phyloP scores from a whole-genome alignment of 92 coral and sea anemone genomes.

The Porites lobata region DNA sequence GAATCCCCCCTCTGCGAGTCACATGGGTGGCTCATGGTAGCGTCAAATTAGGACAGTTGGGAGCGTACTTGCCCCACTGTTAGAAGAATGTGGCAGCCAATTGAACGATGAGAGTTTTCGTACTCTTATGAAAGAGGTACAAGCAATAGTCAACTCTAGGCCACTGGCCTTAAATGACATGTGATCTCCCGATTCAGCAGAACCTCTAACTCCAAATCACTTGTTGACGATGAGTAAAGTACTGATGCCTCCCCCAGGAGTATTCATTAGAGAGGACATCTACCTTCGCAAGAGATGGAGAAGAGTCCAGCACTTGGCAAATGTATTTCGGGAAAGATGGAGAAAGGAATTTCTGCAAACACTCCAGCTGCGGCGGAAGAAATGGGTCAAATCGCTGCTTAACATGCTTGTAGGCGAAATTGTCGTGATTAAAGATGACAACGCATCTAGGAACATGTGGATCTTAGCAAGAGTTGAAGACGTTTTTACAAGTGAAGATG shows the following conservation, averaged over 20 bases:
- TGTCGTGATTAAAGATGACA: background rate
- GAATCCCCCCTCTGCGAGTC: too few relatives aligned
- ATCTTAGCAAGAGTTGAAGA: background rate
- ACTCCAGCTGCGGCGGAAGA: slow-evolving; percentile 8
- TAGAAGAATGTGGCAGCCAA: too few relatives aligned
- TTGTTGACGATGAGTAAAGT: slow-evolving; percentile 42
- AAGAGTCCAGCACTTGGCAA: slow-evolving; percentile 6
- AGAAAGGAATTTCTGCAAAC: slow-evolving; percentile 28
- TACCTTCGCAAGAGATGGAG: slow-evolving; percentile 21
- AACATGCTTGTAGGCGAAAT: background rate
- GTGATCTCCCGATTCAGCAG: slow-evolving; percentile 2
- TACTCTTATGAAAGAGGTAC: too few relatives aligned
- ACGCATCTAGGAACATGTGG: background rate
- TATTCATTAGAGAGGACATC: slow-evolving; percentile 24
- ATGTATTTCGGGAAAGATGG: slow-evolving; percentile 44
- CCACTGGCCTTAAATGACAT: slow-evolving; percentile 42
- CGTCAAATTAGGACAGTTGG: too few relatives aligned
- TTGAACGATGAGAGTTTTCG: too few relatives aligned
- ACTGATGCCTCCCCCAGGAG: slow-evolving; percentile 44
- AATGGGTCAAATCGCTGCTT: background rate
- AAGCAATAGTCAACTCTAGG: too few relatives aligned
- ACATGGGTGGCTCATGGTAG: too few relatives aligned
- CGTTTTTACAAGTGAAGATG: background rate
- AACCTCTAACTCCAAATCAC: slow-evolving; percentile 49
- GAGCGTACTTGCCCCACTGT: too few relatives aligned